Conservation (phyloP, 2,113 vertebrate genomes). For the Apteryx owenii region DNA sequence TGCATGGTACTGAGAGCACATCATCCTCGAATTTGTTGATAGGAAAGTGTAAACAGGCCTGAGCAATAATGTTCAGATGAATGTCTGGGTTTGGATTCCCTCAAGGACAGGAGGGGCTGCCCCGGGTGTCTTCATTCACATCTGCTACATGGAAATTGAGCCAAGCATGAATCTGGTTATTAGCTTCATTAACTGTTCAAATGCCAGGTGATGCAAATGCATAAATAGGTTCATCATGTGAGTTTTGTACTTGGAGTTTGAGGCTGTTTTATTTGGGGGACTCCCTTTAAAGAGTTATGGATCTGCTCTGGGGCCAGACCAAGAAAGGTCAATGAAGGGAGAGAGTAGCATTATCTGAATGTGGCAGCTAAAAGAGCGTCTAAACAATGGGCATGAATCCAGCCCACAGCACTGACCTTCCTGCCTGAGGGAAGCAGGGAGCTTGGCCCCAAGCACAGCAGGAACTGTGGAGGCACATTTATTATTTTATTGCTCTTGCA, state of each 20-base stretch:
- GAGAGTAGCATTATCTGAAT: not conserved
- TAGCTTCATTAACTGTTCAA: not conserved
- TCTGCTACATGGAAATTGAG: not conserved
- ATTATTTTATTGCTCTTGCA: constrained; percentile 17
- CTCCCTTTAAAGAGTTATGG: not conserved
- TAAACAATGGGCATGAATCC: not conserved
- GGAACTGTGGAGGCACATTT: not conserved
- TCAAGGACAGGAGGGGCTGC: not conserved
- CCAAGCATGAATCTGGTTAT: not conserved
- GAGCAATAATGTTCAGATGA: not conserved
- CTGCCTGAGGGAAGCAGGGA: not conserved
- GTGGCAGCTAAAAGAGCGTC: not conserved
- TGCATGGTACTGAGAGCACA: not conserved
- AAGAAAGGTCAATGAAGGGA: not conserved
- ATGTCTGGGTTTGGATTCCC: not conserved
- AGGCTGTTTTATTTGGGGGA: not conserved
- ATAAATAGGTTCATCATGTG: not conserved
- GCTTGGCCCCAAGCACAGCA: not conserved
- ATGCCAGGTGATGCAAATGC: not conserved
- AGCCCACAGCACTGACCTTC: not conserved
- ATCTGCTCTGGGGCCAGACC: not conserved
- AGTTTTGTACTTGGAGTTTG: not conserved
- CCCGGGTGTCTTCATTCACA: not conserved
- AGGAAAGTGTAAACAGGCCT: not conserved
- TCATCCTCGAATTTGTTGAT: not conserved